These are phyloP conservation scores for Lypha dubia DNA, from an alignment of 2,888 invertebrate species.

Conservation along the genomic window DNA sequence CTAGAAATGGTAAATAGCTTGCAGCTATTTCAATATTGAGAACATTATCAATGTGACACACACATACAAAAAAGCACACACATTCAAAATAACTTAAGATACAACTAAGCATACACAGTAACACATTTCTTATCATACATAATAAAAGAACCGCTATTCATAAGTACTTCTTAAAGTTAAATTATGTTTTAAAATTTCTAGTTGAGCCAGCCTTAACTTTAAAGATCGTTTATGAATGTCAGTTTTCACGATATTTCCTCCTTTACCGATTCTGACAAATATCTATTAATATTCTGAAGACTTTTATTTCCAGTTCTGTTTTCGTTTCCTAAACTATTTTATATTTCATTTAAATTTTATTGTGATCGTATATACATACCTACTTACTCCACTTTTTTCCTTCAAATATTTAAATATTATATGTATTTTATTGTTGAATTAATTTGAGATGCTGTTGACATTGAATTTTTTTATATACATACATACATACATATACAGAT, in stretches of 20 bases:
- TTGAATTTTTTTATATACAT: too few species aligned
- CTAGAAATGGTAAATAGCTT: conserved; percentile 39
- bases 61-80: conserved; percentile 30
- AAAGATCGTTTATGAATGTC: neutral
- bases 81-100: conserved; percentile 4
- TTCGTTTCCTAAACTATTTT: neutral
- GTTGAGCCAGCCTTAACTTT: neutral
- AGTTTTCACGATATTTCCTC: conserved; percentile 8
- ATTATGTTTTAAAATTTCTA: neutral
- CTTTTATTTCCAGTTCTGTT: neutral
- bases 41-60: conserved; percentile 56
- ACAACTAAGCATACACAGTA: conserved; percentile 29
- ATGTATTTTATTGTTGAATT: conserved; percentile 25
- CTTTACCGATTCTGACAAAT: neutral
- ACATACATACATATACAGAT: too few species aligned
- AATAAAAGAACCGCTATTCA: neutral
- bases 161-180: neutral
- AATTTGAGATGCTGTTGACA: conserved; percentile 26
- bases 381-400: neutral
- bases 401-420: conserved; percentile 16
- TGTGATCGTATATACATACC: conserved; percentile 32
- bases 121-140: neutral
- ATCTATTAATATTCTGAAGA: neutral
- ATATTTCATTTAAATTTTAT: conserved; percentile 23
- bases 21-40: conserved; percentile 46